Evolutionary conservation across 1,140 invertebrate genomes (phyloP).

Genomic region (Choristoneura fumiferana): DNA sequence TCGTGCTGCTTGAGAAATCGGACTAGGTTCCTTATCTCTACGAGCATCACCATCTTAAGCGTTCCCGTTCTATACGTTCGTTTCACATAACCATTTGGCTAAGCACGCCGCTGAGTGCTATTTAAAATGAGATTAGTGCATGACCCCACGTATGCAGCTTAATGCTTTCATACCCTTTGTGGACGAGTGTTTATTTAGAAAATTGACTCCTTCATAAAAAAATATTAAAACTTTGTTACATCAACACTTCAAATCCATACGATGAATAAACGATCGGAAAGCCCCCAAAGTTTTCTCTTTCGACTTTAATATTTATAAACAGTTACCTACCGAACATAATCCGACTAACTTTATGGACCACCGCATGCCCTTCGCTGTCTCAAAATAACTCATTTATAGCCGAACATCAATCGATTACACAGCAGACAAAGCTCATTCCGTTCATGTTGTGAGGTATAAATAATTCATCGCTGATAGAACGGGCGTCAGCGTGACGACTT

Average conservation of each 20-base stretch:
- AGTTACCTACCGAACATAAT: constrained; percentile 21
- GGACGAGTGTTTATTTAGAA: no score
- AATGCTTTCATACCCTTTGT: no score
- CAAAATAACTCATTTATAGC: constrained; percentile 43
- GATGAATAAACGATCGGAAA: constrained; percentile 14
- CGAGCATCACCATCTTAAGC: background rate
- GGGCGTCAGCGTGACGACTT: constrained; percentile 19
- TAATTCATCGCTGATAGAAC: constrained; percentile 39
- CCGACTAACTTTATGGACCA: constrained; percentile 27
- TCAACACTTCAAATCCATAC: constrained; percentile 10
- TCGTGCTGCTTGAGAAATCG: background rate
- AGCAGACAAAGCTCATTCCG: constrained; percentile 33
- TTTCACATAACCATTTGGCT: background rate
- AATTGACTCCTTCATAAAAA: no score
- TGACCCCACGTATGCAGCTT: background rate
- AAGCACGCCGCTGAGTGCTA: constrained; percentile 2
- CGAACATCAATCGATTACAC: constrained; percentile 34
- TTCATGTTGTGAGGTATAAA: constrained; percentile 42
- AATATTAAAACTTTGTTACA: background rate
- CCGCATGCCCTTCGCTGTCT: constrained; percentile 31
- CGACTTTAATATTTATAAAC: constrained; percentile 27
- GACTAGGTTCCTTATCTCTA: constrained; percentile 1
- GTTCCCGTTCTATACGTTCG: background rate
- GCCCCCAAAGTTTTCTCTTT: constrained; percentile 24
- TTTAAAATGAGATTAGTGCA: background rate